Evolutionary conservation across 1,140 invertebrate genomes (phyloP).

Genomic region (Saccostrea echinata): DNA sequence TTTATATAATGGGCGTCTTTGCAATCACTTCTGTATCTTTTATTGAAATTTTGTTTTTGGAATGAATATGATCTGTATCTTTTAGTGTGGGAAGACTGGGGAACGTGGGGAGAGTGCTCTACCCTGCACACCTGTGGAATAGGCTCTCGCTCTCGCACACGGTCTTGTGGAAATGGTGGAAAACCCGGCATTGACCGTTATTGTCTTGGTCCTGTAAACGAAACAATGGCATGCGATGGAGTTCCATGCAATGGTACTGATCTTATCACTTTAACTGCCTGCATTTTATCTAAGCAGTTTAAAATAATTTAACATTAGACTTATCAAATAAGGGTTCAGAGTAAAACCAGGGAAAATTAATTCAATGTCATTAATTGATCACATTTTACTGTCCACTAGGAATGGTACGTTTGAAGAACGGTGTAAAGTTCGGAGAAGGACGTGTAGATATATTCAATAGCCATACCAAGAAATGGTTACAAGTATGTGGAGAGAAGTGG

Average conservation of each 20-base stretch:
- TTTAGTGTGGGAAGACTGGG: conserved; percentile 71
- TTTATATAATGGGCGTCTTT: neutral
- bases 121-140: conserved; percentile 69
- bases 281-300: neutral
- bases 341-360: too few relatives aligned
- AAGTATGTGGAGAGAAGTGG: conserved; percentile 71
- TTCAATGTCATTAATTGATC: neutral
- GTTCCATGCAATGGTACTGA: conserved; percentile 70
- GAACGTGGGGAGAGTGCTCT: conserved; percentile 68
- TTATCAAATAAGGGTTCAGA: too few relatives aligned
- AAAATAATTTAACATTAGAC: neutral
- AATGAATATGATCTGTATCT: neutral
- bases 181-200: conserved; percentile 68
- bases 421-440: conserved; percentile 70
- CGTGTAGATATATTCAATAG: conserved; percentile 72
- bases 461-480: conserved; percentile 63
- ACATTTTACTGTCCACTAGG: conserved; percentile 57
- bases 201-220: conserved; percentile 70
- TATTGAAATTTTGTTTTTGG: neutral
- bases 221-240: conserved; percentile 67
- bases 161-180: conserved; percentile 69
- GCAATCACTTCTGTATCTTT: too few relatives aligned
- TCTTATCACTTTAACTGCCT: neutral
- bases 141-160: conserved; percentile 62
- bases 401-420: conserved; percentile 66